phyloP scores from a whole-genome alignment of 2,797 vertebrate species.

The Pangasius macronema region DNA sequence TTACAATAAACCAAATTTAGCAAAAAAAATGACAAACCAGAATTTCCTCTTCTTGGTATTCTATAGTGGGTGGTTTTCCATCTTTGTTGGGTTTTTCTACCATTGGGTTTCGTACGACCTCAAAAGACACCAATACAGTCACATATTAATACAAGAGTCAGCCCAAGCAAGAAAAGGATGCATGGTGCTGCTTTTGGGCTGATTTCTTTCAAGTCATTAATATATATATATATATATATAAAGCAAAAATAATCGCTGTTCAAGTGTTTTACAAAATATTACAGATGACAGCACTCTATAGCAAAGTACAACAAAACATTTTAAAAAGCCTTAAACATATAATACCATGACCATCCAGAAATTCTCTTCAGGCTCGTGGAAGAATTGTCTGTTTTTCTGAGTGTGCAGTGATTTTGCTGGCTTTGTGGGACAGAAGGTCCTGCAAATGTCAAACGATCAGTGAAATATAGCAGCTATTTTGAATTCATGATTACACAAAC shows the following conservation, averaged over 20 bases:
- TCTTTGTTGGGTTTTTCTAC: slow-evolving; percentile 94
- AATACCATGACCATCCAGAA: slow-evolving; percentile 99
- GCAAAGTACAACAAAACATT: neutral
- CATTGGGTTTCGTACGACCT: slow-evolving; percentile 96
- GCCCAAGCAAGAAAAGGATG: neutral
- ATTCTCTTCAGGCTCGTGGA: slow-evolving; percentile 92
- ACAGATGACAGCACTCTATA: neutral
- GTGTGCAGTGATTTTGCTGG: slow-evolving; percentile 98
- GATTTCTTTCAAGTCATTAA: neutral
- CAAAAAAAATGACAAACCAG: slow-evolving; percentile 76
- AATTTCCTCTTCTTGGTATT: slow-evolving; percentile 97
- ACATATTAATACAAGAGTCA: neutral
- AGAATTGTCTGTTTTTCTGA: slow-evolving; percentile 98
- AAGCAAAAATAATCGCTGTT: neutral
- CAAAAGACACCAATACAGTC: slow-evolving; percentile 28
- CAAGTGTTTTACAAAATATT: neutral
- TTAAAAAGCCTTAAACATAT: slow-evolving; percentile 31
- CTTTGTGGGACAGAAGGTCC: slow-evolving; percentile 96
- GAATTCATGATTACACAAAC: neutral
- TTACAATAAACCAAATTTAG: slow-evolving; percentile 6
- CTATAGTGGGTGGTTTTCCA: slow-evolving; percentile 86
- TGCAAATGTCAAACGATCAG: slow-evolving; percentile 62
- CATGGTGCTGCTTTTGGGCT: neutral
- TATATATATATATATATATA: too few species aligned
- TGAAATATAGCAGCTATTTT: slow-evolving; percentile 5